These are phyloP conservation scores for Nemapogon koenigi DNA, from an alignment of 2,888 invertebrate species.

Conservation along the genomic window DNA sequence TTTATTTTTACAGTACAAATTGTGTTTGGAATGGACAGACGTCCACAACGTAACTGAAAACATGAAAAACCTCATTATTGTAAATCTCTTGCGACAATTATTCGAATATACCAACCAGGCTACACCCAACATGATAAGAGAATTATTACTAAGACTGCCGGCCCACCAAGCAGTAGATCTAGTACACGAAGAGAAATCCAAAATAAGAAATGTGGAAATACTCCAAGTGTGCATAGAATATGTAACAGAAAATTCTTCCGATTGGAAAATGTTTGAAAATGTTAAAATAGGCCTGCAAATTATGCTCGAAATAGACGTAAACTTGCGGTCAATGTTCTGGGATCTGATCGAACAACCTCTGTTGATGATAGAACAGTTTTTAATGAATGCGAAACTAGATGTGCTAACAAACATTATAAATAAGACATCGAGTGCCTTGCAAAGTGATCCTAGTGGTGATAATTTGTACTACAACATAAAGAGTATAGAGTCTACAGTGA, in stretches of 20 bases:
- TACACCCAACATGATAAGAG: conserved; percentile 45
- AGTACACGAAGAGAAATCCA: conserved; percentile 68
- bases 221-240: conserved; percentile 71
- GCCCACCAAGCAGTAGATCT: conserved; percentile 64
- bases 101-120: conserved; percentile 58
- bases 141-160: conserved; percentile 68
- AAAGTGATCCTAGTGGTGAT: conserved; percentile 48
- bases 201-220: conserved; percentile 67
- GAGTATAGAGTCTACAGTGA: conserved; percentile 59
- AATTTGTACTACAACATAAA: conserved; percentile 67
- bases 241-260: conserved; percentile 57
- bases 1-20: conserved; percentile 57
- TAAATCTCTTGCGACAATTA: conserved; percentile 60
- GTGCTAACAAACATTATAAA: conserved; percentile 67
- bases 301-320: conserved; percentile 63
- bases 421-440: conserved; percentile 54
- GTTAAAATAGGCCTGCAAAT: conserved; percentile 73
- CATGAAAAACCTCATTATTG: conserved; percentile 58
- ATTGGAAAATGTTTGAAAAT: conserved; percentile 62
- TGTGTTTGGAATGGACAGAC: conserved; percentile 75
- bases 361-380: conserved; percentile 80
- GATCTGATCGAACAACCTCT: conserved; percentile 73
- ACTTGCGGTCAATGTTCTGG: conserved; percentile 67
- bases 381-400: conserved; percentile 86
- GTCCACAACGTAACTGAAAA: conserved; percentile 65